Base-by-base conservation (phyloP, 2,113 vertebrate species). In the Anoplopoma fimbria region DNA sequence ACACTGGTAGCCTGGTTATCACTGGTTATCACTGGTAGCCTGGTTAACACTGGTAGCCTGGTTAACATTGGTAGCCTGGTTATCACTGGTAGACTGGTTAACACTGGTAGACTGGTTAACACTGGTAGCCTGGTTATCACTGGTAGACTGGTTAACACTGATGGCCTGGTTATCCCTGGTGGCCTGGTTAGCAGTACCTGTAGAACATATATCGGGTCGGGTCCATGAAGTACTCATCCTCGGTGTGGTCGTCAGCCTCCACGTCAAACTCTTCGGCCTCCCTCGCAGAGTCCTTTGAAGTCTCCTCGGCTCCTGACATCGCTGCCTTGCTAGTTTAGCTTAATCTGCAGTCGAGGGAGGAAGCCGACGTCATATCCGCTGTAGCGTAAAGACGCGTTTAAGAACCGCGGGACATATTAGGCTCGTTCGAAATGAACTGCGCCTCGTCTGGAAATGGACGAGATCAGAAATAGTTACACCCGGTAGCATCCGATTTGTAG, bases 141-240 rank as follows among this genome's bases (percentile, higher is more conserved):
- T n/a, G n/a, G n/a, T n/a, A n/a, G n/a, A n/a, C n/a, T n/a, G n/a
- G n/a, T n/a, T n/a, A n/a, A n/a, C n/a, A n/a, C n/a, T n/a, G n/a
- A n/a, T n/a, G n/a, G n/a, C n/a, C n/a, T n/a, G n/a, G n/a, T n/a
- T n/a, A n/a, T n/a, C n/a, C n/a, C n/a, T n/a, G n/a, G n/a, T n/a
- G n/a, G n/a, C n/a, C n/a, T n/a, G n/a, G n/a, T n/a, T n/a, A n/a
- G n/a, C n/a, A n/a, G n/a, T n/a, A n/a, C 93, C 92, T 93, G 74
- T 80, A 91, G 53, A 92, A 93, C 0, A 82, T 25, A 51, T 89
- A 92, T 21, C 62, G 81, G 6, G 82, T 88, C 4, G 80, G 77
- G 21, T 92, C 83, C 2, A 3, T 9, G 8, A 27, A 40, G 42
- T 63, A 87, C 17, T 87, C 90, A 7, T 86, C 88, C 4, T 27